A percentile compares a stretch with the other conserved stretches of the same genome.
Conservation (phyloP, 2,113 vertebrate species). For the Bujurquina vittata region DNA sequence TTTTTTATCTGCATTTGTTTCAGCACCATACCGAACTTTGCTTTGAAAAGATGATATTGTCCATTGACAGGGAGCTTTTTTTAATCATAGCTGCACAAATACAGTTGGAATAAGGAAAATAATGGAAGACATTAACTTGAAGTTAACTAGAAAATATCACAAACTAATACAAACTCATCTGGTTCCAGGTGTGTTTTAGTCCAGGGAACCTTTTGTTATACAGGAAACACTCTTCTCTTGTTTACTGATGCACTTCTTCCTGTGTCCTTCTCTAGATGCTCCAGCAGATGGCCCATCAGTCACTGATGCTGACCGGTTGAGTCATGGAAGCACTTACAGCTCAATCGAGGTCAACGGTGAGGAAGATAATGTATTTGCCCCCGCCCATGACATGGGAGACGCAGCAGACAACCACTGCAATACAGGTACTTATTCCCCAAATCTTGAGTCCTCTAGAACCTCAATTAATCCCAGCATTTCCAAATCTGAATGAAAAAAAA, state of each 20-base stretch:
- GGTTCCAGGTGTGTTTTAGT: too few species aligned
- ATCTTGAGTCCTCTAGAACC: accelerated
- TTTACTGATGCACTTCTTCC: neutral
- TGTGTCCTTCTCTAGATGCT: slow-evolving; percentile 19
- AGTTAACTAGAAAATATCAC: neutral
- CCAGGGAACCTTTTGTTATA: neutral
- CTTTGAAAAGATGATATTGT: too few species aligned
- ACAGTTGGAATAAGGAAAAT: neutral
- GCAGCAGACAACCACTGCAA: slow-evolving; percentile 84
- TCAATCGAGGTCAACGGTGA: slow-evolving; percentile 87
- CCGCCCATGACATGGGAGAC: slow-evolving; percentile 82
- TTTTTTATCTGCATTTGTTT: too few species aligned
- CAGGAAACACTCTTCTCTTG: accelerated
- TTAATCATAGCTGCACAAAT: neutral
- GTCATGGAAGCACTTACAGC: slow-evolving; percentile 90
- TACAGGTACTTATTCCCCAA: slow-evolving; percentile 82
- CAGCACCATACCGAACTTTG: too few species aligned
- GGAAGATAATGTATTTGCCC: slow-evolving; percentile 85
- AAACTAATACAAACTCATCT: neutral
- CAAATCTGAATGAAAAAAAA: neutral
- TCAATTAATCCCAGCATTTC: neutral
- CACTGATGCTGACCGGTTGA: slow-evolving; percentile 87
- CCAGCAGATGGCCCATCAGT: slow-evolving; percentile 60
- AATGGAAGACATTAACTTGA: neutral
- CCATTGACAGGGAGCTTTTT: neutral